phyloP scores from a whole-genome alignment of 1,140 invertebrate species.

The Ceratoteleas bidentatus region DNA sequence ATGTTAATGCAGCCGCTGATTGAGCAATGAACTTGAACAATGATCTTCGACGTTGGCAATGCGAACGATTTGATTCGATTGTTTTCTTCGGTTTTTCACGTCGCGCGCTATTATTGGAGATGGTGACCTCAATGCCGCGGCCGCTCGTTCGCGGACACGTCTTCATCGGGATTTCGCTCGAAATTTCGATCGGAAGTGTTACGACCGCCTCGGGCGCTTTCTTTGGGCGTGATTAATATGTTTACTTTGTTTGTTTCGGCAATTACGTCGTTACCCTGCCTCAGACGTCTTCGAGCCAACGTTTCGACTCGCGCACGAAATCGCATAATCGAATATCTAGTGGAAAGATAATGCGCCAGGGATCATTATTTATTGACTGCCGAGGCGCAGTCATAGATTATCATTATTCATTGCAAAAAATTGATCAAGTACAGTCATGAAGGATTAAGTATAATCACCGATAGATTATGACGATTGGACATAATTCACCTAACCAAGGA shows the following conservation, averaged over 20 bases:
- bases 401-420: constrained; percentile 21
- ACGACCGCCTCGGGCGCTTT: constrained; percentile 34
- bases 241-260: constrained; percentile 6
- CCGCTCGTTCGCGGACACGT: constrained; percentile 10
- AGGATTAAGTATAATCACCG: constrained; percentile 25
- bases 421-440: constrained; percentile 29
- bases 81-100: constrained; percentile 61
- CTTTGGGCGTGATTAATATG: constrained; percentile 25
- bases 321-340: neutral
- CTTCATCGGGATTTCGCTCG: constrained; percentile 28
- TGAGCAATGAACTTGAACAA: constrained; percentile 75
- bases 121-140: constrained; percentile 49
- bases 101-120: constrained; percentile 60
- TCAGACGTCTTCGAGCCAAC: neutral
- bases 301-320: neutral
- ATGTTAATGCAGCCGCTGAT: constrained; percentile 62
- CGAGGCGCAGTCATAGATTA: constrained; percentile 5
- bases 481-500: constrained; percentile 22
- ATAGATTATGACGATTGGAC: constrained; percentile 11
- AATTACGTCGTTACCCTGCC: constrained; percentile 9
- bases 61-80: constrained; percentile 65
- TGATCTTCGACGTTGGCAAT: constrained; percentile 71
- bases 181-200: constrained; percentile 48
- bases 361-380: constrained; percentile 10
- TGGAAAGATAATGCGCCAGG: neutral